Percentiles rank a stretch among this genome's conserved stretches.
Conservation (phyloP, 1,140 invertebrate genomes). For the Carposina sasakii region DNA sequence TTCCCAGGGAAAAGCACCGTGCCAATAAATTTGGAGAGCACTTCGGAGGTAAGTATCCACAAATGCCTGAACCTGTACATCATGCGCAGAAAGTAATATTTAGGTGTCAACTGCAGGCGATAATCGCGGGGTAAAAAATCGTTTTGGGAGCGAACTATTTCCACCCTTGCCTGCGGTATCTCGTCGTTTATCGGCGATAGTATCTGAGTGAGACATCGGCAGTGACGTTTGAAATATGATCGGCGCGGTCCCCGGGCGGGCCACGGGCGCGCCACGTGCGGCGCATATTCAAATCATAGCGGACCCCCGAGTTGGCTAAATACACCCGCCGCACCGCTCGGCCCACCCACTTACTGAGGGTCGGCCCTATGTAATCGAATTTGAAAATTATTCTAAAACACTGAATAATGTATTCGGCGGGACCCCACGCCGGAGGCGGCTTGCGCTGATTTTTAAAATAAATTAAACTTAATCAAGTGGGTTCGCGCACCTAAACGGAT, state of each 20-base stretch:
- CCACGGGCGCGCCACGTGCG: constrained; percentile 61
- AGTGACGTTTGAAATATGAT: constrained; percentile 72
- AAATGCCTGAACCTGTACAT: constrained; percentile 47
- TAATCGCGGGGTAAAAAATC: constrained; percentile 69
- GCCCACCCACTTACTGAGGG: constrained; percentile 69
- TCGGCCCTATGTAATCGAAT: constrained; percentile 72
- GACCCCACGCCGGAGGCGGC: constrained; percentile 55
- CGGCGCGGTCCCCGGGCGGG: constrained; percentile 58
- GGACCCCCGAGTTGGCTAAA: constrained; percentile 70
- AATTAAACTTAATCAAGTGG: constrained; percentile 72
- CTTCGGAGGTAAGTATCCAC: constrained; percentile 41
- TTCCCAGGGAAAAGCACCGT: constrained; percentile 35
- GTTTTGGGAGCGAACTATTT: constrained; percentile 50
- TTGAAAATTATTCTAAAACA: constrained; percentile 74
- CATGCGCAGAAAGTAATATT: constrained; percentile 62
- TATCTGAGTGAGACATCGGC: constrained; percentile 72
- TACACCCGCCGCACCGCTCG: constrained; percentile 59
- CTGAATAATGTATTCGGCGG: constrained; percentile 71
- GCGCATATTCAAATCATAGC: constrained; percentile 68
- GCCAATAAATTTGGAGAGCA: constrained; percentile 58
- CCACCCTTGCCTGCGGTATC: constrained; percentile 64
- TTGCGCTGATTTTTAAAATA: constrained; percentile 68
- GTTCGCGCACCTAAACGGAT: constrained; percentile 70
- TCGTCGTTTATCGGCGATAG: constrained; percentile 65
- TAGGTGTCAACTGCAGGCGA: constrained; percentile 69